Evolutionary conservation across 1,140 invertebrate species (phyloP).

Genomic region (Phthorimaea operculella): DNA sequence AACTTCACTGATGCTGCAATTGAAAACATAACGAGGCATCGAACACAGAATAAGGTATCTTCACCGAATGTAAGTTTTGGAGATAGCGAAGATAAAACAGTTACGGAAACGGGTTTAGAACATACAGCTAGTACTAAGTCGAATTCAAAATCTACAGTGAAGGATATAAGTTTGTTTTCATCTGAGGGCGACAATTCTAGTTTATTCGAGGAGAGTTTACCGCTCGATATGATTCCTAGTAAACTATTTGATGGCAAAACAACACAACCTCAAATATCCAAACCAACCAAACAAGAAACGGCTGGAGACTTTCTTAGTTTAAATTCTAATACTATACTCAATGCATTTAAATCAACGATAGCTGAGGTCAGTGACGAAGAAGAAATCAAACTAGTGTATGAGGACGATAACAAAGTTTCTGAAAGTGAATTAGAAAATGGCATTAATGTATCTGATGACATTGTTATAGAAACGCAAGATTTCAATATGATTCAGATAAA

Average conservation of each 20-base stretch:
- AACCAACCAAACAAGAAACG: constrained; percentile 15
- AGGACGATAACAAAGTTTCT: constrained; percentile 33
- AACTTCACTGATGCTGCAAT: constrained; percentile 37
- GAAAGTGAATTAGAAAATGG: constrained; percentile 10
- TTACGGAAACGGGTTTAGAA: background rate
- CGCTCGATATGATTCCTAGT: constrained; percentile 41
- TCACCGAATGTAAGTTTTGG: constrained; percentile 53
- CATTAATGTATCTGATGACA: constrained; percentile 21
- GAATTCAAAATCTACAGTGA: constrained; percentile 21
- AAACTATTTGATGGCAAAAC: constrained; percentile 29
- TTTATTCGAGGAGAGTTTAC: constrained; percentile 67
- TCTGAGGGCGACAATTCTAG: constrained; percentile 53
- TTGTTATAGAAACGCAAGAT: constrained; percentile 31
- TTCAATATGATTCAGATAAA: constrained; percentile 20
- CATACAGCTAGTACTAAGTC: constrained; percentile 14
- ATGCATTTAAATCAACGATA: constrained; percentile 48
- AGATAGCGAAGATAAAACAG: constrained; percentile 18
- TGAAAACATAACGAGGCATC: constrained; percentile 39
- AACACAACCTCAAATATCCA: constrained; percentile 4
- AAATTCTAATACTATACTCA: constrained; percentile 43
- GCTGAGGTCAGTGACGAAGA: constrained; percentile 40
- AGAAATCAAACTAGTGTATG: constrained; percentile 51
- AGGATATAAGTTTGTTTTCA: constrained; percentile 55
- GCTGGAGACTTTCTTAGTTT: constrained; percentile 25
- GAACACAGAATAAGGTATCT: constrained; percentile 26